A percentile compares a stretch with the other conserved stretches of the same genome.
phyloP scores from a whole-genome alignment of 2,113 vertebrate species.

The Solea solea region DNA sequence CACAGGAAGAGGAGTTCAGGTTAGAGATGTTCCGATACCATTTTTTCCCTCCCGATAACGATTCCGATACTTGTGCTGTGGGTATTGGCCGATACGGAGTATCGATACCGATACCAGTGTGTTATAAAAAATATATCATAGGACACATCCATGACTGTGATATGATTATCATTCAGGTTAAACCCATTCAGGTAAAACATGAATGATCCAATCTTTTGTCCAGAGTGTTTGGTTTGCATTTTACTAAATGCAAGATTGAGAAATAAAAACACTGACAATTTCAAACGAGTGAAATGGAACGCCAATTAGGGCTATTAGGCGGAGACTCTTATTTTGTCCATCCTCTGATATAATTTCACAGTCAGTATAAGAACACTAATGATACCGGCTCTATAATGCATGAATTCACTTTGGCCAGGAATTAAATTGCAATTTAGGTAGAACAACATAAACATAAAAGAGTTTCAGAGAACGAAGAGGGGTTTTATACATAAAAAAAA shows the following conservation, averaged over 20 bases:
- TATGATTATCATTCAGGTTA: too few species aligned
- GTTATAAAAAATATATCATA: too few species aligned
- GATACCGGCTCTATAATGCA: neutral
- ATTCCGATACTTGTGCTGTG: too few species aligned
- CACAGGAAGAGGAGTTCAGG: slow-evolving; percentile 8
- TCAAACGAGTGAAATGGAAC: neutral
- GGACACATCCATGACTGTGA: too few species aligned
- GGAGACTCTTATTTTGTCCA: neutral
- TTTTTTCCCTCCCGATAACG: too few species aligned
- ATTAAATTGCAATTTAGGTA: neutral
- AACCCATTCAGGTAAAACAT: too few species aligned
- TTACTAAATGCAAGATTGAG: neutral
- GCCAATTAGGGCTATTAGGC: neutral
- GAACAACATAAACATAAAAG: too few species aligned
- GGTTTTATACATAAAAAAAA: too few species aligned
- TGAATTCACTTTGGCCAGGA: neutral
- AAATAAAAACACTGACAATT: neutral
- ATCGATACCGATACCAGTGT: too few species aligned
- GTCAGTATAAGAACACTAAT: neutral
- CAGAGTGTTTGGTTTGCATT: neutral
- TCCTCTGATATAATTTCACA: neutral
- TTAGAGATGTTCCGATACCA: too few species aligned
- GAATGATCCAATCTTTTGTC: neutral
- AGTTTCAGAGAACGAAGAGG: too few species aligned
- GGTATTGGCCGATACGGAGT: too few species aligned